Percentiles rank a stretch among this genome's conserved stretches.
Evolutionary conservation across 2,113 vertebrate species (phyloP).

Genomic region (Malurus elegans): DNA sequence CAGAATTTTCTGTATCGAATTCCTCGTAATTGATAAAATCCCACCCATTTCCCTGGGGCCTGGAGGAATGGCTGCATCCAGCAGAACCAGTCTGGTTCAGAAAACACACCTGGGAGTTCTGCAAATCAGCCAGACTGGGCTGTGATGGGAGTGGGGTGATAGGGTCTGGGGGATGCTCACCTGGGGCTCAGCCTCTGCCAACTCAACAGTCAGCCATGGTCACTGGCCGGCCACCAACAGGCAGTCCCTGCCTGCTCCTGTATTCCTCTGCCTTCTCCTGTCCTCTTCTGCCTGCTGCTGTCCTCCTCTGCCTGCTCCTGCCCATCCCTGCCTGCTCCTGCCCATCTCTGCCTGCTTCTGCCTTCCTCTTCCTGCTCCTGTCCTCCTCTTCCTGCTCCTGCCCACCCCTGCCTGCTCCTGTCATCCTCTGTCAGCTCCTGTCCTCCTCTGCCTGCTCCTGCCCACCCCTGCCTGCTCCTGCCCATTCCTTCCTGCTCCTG

Average conservation of each 20-base stretch:
- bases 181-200: not conserved
- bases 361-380: not conserved
- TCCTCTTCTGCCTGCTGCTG: not conserved
- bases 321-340: accelerated
- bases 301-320: not conserved
- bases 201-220: not conserved
- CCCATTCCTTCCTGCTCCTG: accelerated
- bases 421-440: not conserved
- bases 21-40: not conserved
- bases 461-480: not conserved
- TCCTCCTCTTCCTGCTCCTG: no score
- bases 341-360: not conserved
- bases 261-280: accelerated
- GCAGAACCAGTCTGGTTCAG: not conserved
- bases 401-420: not conserved
- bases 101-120: not conserved
- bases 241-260: not conserved
- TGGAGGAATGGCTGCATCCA: not conserved
- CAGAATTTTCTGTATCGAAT: conserved; percentile 4
- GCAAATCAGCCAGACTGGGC: not conserved
- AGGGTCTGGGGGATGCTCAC: not conserved
- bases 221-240: accelerated
- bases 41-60: not conserved
- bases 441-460: no score
- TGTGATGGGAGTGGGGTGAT: not conserved